These are phyloP conservation scores for Tineola bisselliella DNA, from an alignment of 2,888 invertebrate genomes.

Conservation along the genomic window DNA sequence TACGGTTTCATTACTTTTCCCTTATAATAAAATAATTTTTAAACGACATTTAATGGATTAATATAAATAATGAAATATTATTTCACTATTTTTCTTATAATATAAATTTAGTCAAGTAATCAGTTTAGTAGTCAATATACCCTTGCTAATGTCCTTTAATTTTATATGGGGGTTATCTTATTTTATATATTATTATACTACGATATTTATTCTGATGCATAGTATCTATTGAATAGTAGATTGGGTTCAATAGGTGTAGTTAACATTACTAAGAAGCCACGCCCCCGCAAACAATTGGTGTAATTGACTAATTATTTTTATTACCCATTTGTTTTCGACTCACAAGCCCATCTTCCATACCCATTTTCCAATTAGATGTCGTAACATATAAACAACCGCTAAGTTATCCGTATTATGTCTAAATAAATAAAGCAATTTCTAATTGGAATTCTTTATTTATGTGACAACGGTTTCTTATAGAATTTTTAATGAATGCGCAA, in stretches of 20 bases:
- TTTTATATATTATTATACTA: no score
- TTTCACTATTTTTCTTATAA: no score
- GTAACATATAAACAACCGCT: not conserved
- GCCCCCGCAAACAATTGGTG: constrained; percentile 44
- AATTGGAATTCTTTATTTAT: constrained; percentile 6
- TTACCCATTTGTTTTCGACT: constrained; percentile 51
- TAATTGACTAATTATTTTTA: constrained; percentile 65
- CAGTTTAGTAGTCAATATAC: no score
- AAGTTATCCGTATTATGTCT: not conserved
- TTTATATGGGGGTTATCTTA: no score
- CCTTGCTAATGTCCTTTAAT: no score
- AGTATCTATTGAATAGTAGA: not conserved
- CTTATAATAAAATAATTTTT: not conserved
- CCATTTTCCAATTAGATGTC: constrained; percentile 40
- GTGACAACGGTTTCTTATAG: not conserved
- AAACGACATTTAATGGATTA: not conserved
- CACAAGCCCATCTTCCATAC: constrained; percentile 29
- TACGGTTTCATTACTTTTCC: not conserved
- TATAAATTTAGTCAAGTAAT: no score
- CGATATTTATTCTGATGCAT: not conserved
- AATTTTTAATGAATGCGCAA: constrained; percentile 4
- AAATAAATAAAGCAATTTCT: not conserved
- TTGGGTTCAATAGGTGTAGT: not conserved
- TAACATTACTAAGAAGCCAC: constrained; percentile 32
- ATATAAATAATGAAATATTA: no score